Conservation (phyloP, 2,888 invertebrate species). For the Dexiosoma caninum region DNA sequence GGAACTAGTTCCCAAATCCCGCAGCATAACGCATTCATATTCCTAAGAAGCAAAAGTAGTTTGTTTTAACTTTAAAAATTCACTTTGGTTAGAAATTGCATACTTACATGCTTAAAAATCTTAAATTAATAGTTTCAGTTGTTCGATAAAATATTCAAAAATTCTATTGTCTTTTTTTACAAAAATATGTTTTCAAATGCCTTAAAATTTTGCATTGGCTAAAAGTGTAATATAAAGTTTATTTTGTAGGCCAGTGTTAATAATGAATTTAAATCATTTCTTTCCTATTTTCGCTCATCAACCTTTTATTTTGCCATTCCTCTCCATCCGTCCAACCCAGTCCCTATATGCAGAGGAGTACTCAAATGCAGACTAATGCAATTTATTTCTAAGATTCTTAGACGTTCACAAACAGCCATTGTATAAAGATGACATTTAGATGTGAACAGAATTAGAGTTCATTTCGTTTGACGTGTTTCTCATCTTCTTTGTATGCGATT, state of each 20-base stretch:
- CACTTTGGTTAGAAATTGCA: too few species aligned
- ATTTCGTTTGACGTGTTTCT: background rate
- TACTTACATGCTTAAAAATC: too few species aligned
- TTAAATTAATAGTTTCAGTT: too few species aligned
- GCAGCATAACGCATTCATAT: too few species aligned
- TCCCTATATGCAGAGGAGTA: background rate
- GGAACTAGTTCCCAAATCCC: too few species aligned
- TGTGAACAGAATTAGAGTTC: constrained; percentile 32
- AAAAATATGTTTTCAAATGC: too few species aligned
- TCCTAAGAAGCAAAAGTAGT: too few species aligned
- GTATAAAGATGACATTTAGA: constrained; percentile 46
- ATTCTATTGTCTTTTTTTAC: too few species aligned
- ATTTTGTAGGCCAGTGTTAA: constrained; percentile 2
- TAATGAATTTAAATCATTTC: constrained; percentile 1
- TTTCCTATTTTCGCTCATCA: background rate
- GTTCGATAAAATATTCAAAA: too few species aligned
- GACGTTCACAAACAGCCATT: constrained; percentile 40
- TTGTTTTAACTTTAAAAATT: too few species aligned
- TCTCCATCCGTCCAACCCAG: background rate
- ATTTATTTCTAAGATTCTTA: constrained; percentile 52
- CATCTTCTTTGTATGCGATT: background rate
- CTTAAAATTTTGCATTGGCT: too few species aligned
- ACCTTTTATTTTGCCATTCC: background rate
- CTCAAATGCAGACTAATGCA: constrained; percentile 57
- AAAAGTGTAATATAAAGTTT: too few species aligned